Percentiles rank a stretch among this genome's conserved stretches.
Evolutionary conservation across 2,797 vertebrate species (phyloP).

Genomic region (Macropus fuliginosus): DNA sequence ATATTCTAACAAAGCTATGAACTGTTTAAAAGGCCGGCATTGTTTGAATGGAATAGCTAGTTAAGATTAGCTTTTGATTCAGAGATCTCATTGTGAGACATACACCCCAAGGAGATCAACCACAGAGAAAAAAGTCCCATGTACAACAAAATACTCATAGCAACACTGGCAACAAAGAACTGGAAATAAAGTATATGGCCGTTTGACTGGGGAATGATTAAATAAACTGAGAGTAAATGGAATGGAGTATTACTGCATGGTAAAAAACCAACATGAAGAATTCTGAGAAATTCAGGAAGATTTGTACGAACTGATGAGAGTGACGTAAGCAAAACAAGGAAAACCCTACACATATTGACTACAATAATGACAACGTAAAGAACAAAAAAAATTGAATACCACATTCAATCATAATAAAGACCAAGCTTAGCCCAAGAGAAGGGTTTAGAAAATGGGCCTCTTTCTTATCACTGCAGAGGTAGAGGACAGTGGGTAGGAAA

Average conservation of each 20-base stretch:
- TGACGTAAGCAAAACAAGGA: not conserved
- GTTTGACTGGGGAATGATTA: not conserved
- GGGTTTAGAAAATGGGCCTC: not conserved
- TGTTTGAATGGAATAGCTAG: not conserved
- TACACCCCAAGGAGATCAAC: not conserved
- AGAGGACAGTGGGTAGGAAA: not conserved
- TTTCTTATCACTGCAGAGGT: not conserved
- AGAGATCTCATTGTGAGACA: not conserved
- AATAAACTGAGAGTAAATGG: not conserved
- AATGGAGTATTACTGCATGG: not conserved
- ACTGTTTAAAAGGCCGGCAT: not conserved
- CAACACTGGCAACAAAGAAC: not conserved
- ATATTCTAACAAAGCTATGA: not conserved
- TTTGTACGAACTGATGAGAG: not conserved
- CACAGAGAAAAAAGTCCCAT: not conserved
- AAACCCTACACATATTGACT: not conserved
- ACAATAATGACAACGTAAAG: not conserved
- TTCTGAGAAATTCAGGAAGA: not conserved
- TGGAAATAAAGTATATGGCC: not conserved
- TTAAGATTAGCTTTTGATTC: not conserved
- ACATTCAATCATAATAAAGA: not conserved
- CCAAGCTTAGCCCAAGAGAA: not conserved
- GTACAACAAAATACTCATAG: not conserved
- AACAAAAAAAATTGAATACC: not conserved
- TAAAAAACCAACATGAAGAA: not conserved